Base-by-base conservation (phyloP, 2,888 invertebrate genomes). In the Spodoptera exigua region DNA sequence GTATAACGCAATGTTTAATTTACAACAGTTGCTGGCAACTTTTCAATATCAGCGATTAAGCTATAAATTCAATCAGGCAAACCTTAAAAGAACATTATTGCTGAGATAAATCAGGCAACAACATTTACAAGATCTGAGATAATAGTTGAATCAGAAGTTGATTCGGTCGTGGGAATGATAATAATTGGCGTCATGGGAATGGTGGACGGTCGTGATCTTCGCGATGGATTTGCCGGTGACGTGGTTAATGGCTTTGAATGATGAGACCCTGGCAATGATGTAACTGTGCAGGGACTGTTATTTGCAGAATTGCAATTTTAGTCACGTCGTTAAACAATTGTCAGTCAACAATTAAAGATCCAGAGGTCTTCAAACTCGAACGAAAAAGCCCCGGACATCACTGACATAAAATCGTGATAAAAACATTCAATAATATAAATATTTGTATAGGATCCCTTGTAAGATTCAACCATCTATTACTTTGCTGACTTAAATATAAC, bases 171-270 rank as follows among this genome's bases (percentile, higher is more conserved):
- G 89, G 86, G 88, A 89, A 88, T 83, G 66, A 77, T 81, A 81
- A 87, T 86, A 87, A 87, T 86, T 87, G 81, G 86, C 84, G 81
- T 76, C 81, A 84, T 86, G 87, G 81, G 83, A 88, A 86, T 80
- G 80, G 80, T 72, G 81, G 79, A 68, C 59, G 57, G 72, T 89
- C 87, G 89, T 89, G 89, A 88, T 81, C 77, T 65, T 64, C 64
- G 58, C 63, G 78, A 79, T 80, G 74, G 79, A 76, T 81, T 78
- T 75, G 78, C 79, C 53, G 53, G 74, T 79, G 76, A 79, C 67
- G 76, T 62, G 61, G 68, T 60, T 74, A 71, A 79, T 81, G 69
- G 60, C 65, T 53, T 17, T 43, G 62, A 62, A 54, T 67, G 73
- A 61, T 61, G 61, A 66, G 39, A 61, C 73, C 47, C 54, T 61